phyloP scores from a whole-genome alignment of 2,797 vertebrate genomes.

The Melanotaenia maccullochi region DNA sequence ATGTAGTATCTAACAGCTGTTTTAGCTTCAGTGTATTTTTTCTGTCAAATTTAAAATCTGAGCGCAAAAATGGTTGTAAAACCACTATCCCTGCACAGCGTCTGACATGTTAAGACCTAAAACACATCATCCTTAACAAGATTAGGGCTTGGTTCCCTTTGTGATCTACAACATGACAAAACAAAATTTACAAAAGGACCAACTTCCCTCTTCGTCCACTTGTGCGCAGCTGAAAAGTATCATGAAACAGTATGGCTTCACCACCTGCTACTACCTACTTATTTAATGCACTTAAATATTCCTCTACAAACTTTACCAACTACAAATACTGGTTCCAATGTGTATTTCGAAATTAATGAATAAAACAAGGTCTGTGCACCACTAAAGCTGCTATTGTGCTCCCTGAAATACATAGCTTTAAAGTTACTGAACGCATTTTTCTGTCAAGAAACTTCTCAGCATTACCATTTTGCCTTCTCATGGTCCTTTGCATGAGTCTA shows the following conservation, averaged over 20 bases:
- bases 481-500: background rate
- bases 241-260: background rate
- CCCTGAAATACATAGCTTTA: background rate
- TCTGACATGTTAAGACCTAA: background rate
- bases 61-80: background rate
- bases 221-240: background rate
- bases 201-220: background rate
- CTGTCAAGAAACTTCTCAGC: background rate
- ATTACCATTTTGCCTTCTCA: background rate
- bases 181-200: constrained; percentile 3
- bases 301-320: background rate
- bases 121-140: background rate
- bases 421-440: background rate
- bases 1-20: background rate
- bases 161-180: constrained; percentile 2
- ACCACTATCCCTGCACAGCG: background rate
- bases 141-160: background rate
- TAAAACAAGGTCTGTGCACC: background rate
- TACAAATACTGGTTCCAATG: background rate
- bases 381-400: background rate
- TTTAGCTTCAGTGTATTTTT: background rate
- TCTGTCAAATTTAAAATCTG: background rate
- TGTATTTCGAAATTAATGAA: background rate
- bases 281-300: background rate
- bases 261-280: background rate